Conservation (phyloP, 1,140 invertebrate genomes). For the Melitaea cinxia region DNA sequence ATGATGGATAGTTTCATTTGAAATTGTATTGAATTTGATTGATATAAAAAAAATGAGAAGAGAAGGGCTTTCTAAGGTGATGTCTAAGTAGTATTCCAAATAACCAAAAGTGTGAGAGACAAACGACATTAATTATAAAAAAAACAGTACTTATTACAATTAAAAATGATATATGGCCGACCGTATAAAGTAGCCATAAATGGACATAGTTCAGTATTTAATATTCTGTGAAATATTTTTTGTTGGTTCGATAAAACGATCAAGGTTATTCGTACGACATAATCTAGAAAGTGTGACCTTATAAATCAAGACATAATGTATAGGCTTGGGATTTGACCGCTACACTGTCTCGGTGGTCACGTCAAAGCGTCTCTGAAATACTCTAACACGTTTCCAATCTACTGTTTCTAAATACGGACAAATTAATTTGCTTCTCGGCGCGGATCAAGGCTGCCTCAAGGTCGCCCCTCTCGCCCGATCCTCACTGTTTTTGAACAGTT, state of each 20-base stretch:
- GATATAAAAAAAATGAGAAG: too few relatives aligned
- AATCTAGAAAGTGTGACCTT: constrained; percentile 55
- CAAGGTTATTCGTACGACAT: constrained; percentile 47
- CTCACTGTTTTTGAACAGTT: constrained; percentile 49
- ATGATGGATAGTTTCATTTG: too few relatives aligned
- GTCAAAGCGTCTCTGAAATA: constrained; percentile 45
- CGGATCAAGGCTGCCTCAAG: constrained; percentile 54
- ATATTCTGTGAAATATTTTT: constrained; percentile 31
- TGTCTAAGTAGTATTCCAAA: too few relatives aligned
- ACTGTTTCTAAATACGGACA: constrained; percentile 58
- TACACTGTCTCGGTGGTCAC: constrained; percentile 35
- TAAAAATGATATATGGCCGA: constrained; percentile 3
- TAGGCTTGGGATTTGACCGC: constrained; percentile 32
- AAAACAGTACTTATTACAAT: too few relatives aligned
- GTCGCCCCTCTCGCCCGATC: constrained; percentile 54
- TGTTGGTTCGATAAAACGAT: constrained; percentile 26
- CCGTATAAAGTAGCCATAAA: constrained; percentile 13
- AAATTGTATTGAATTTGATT: too few relatives aligned
- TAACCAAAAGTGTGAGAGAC: too few relatives aligned
- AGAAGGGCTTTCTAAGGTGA: too few relatives aligned
- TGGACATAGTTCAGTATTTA: constrained; percentile 21
- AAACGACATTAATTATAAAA: too few relatives aligned
- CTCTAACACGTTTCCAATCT: constrained; percentile 55
- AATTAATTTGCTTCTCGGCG: constrained; percentile 57
- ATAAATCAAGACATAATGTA: constrained; percentile 44